phyloP scores from a whole-genome alignment of 1,140 invertebrate genomes.

The Neoseiulus cucumeris region DNA sequence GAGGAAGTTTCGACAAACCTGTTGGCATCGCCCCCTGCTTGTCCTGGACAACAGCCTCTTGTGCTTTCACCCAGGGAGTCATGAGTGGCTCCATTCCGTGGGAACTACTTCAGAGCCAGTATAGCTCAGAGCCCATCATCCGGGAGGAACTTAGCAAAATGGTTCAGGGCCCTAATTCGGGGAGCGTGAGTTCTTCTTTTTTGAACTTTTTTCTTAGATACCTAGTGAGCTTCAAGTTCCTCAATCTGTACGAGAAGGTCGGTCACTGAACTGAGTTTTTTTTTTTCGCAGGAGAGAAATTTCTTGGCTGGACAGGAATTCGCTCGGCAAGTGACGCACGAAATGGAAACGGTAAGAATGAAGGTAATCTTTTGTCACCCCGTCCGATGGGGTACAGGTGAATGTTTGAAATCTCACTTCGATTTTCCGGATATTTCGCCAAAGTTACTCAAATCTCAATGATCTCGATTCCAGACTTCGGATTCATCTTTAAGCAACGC shows the following conservation, averaged over 20 bases:
- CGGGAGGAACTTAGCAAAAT: slow-evolving; percentile 62
- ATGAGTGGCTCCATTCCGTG: slow-evolving; percentile 87
- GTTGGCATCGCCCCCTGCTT: slow-evolving; percentile 78
- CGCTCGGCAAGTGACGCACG: slow-evolving; percentile 33
- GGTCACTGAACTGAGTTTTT: no score
- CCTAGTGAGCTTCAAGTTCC: neutral
- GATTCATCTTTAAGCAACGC: neutral
- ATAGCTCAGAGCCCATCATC: slow-evolving; percentile 57
- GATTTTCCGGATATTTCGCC: no score
- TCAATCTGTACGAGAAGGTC: neutral
- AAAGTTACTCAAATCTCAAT: no score
- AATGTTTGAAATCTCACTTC: no score
- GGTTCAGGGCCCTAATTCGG: slow-evolving; percentile 29
- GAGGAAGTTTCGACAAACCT: slow-evolving; percentile 80
- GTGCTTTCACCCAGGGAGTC: slow-evolving; percentile 84
- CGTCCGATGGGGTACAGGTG: no score
- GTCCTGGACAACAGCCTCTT: slow-evolving; percentile 88
- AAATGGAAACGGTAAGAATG: neutral
- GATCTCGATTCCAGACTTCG: no score
- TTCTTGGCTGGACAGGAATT: slow-evolving; percentile 51
- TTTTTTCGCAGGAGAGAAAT: slow-evolving; percentile 15
- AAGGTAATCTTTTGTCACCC: no score
- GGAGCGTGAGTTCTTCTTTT: slow-evolving; percentile 20
- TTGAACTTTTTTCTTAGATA: neutral
- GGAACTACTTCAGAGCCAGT: slow-evolving; percentile 69